phyloP scores from a whole-genome alignment of 2,797 vertebrate genomes.

The Catostomus latipinnis region DNA sequence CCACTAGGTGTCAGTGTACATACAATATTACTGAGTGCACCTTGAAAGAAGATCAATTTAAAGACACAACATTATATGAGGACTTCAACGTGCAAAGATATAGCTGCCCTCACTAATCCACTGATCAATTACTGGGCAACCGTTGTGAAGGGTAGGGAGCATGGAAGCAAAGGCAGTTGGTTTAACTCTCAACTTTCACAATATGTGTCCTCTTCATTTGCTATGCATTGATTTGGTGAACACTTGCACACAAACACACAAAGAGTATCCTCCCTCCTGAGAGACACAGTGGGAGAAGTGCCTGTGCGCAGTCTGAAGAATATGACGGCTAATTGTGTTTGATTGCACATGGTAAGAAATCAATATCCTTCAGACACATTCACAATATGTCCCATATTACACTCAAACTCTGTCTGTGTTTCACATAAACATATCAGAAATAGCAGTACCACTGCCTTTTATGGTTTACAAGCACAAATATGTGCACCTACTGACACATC shows the following conservation, averaged over 20 bases:
- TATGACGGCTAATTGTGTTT: constrained; percentile 73
- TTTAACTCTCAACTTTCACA: neutral
- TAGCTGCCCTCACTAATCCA: too few species aligned
- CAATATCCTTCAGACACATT: constrained; percentile 62
- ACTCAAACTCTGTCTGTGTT: constrained; percentile 6
- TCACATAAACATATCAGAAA: constrained; percentile 13
- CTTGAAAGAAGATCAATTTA: too few species aligned
- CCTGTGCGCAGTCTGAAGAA: constrained; percentile 62
- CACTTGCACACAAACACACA: constrained; percentile 16
- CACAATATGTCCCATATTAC: constrained; percentile 25
- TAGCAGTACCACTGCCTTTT: constrained; percentile 12
- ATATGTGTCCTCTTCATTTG: constrained; percentile 12
- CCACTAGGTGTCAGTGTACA: too few species aligned
- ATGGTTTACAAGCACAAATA: neutral
- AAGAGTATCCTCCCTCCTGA: constrained; percentile 6
- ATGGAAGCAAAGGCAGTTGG: too few species aligned
- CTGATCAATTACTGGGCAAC: too few species aligned
- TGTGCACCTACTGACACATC: neutral
- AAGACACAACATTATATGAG: too few species aligned
- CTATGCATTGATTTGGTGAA: constrained; percentile 30
- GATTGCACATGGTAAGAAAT: constrained; percentile 66
- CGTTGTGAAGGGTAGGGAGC: too few species aligned
- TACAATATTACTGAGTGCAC: too few species aligned
- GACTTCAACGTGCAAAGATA: too few species aligned
- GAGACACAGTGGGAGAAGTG: constrained; percentile 41